Percentiles rank a stretch among this genome's conserved stretches.
phyloP scores from a whole-genome alignment of 2,113 vertebrate species.

The Cercocebus atys region DNA sequence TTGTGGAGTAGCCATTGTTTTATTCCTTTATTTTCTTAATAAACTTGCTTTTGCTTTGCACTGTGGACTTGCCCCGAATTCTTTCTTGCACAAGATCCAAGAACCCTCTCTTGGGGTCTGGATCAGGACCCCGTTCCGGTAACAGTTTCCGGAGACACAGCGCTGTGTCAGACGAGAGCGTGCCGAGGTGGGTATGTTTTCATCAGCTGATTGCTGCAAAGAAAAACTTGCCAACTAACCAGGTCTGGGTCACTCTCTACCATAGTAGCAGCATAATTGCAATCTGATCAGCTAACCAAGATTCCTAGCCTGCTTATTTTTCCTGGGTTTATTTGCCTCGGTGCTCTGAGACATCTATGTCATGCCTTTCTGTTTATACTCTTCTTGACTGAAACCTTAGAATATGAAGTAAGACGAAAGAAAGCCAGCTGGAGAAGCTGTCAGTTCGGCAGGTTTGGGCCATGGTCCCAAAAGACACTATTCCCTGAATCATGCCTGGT shows the following conservation, averaged over 20 bases:
- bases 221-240: background rate
- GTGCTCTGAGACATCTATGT: background rate
- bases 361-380: background rate
- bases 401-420: background rate
- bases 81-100: no score
- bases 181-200: no score
- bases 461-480: background rate
- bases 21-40: no score
- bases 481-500: background rate
- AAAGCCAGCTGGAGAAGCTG: background rate
- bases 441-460: background rate
- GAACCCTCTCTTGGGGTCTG: no score
- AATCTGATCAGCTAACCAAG: background rate
- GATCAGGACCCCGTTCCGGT: no score
- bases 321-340: background rate
- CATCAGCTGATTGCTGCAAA: background rate
- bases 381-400: background rate
- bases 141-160: background rate
- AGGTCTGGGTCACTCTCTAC: no score
- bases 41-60: no score
- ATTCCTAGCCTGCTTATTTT: background rate
- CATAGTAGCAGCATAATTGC: accelerated
- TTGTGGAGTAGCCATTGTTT: no score
- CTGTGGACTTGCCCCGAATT: no score
- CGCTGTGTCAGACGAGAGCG: background rate